These are phyloP conservation scores for Sabatieria punctata DNA, from an alignment of 2,888 invertebrate species.

Conservation along the genomic window DNA sequence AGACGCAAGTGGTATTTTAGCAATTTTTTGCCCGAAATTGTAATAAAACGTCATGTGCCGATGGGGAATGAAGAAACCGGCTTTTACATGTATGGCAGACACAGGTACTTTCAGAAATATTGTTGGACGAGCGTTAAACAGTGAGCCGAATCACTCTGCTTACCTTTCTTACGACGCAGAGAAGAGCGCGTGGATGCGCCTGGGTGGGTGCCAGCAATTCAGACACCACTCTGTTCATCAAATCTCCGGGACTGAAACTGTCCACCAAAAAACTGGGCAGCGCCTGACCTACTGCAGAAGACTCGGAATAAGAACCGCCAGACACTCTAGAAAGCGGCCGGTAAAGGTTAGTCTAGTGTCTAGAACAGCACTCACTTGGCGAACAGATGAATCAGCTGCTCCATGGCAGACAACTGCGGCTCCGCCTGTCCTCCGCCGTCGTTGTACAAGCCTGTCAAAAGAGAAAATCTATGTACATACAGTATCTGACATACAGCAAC, in stretches of 20 bases:
- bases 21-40: too few species aligned
- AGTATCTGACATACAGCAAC: too few species aligned
- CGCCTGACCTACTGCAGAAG: slow-evolving; percentile 39
- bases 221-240: slow-evolving; percentile 64
- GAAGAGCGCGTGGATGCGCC: slow-evolving; percentile 65
- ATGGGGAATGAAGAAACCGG: background rate
- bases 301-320: too few species aligned
- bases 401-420: slow-evolving; percentile 9
- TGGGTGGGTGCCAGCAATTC: slow-evolving; percentile 67
- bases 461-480: too few species aligned
- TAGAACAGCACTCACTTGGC: slow-evolving; percentile 3
- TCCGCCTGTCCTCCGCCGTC: too few species aligned
- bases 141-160: slow-evolving; percentile 3
- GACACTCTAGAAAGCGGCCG: too few species aligned
- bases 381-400: slow-evolving; percentile 9
- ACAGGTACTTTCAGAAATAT: slow-evolving; percentile 2
- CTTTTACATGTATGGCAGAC: background rate
- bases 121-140: too few species aligned
- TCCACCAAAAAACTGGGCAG: slow-evolving; percentile 57
- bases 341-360: too few species aligned
- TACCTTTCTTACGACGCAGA: slow-evolving; percentile 64
- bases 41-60: too few species aligned
- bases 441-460: too few species aligned
- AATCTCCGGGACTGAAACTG: slow-evolving; percentile 65
- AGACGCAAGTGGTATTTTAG: too few species aligned